Base-by-base conservation (phyloP, 2,113 vertebrate species). In the Scalopus aquaticus region DNA sequence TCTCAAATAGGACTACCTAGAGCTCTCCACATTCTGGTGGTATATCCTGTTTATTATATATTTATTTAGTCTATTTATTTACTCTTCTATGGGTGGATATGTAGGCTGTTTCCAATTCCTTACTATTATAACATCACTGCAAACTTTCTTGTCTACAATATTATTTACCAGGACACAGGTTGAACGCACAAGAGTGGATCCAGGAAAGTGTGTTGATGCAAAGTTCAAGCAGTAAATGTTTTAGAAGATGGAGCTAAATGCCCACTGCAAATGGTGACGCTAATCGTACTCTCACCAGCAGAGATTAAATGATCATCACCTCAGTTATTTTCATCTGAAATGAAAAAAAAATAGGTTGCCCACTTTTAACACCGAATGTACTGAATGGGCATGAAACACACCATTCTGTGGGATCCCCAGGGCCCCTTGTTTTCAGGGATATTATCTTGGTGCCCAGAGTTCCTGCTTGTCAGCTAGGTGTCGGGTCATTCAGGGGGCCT, bases 51-150 rank as follows among this genome's bases (percentile, higher is more conserved):
- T 58, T 70, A 56, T 51, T 51, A 17, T 51, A 51, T 51, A 17
- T 35, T 72, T 83, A 60, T 67, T 76, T 28, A n/a, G 62, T 39
- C 37, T n/a, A 10, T 35, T 94, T 77, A 28, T 62, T 83, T 70
- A 81, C 10, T n/a, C 1, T 72, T 60, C 70, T 79, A 3, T 0
- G 70, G 62, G 49, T 44, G 76, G 54, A 62, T 44, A 28, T 64
- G 74, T 62, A 46, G 42, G 42, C 83, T 74, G 82, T 37, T 94
- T 81, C 65, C 19, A 77, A 32, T 5, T 80, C 76, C 94, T 95
- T 28, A 56, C 35, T 69, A 30, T 42, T 13, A 51, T 28, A 64
- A 42, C 17, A 0, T 54, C 69, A 39, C 42, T 56, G 46, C 35
- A 46, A 44, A 58, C 26, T 30, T 62, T 49, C 44, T 44, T 44